phyloP scores from a whole-genome alignment of 2,113 vertebrate genomes.

The Upupa epops region DNA sequence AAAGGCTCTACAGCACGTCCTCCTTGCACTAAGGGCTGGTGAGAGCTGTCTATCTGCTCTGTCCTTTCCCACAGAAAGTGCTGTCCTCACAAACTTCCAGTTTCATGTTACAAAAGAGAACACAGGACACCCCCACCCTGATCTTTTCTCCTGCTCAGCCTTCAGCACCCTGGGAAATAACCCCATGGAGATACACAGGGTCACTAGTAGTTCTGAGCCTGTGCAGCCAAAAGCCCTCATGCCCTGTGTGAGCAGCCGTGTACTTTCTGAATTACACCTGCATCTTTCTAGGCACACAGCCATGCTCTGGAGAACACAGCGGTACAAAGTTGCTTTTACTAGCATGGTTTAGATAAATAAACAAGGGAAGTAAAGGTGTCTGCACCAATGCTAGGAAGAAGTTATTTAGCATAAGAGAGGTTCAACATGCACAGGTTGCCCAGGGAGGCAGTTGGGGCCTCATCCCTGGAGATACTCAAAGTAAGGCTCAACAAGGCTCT shows the following conservation, averaged over 20 bases:
- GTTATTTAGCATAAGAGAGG: too few relatives aligned
- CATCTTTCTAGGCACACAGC: background rate
- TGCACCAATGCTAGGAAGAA: background rate
- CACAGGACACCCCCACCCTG: background rate
- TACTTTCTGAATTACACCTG: background rate
- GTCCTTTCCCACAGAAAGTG: slow-evolving; percentile 1
- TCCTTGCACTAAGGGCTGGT: background rate
- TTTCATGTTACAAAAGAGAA: background rate
- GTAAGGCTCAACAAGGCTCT: too few relatives aligned
- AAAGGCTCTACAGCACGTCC: background rate
- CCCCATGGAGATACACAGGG: accelerated
- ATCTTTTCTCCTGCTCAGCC: background rate
- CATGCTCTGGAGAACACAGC: background rate
- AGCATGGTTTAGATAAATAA: background rate
- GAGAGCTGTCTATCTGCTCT: background rate
- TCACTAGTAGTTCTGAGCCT: background rate
- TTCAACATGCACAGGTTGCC: too few relatives aligned
- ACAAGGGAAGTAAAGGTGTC: background rate
- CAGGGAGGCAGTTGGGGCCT: too few relatives aligned
- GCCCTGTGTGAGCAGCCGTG: accelerated
- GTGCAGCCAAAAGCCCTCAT: accelerated
- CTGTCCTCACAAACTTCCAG: background rate
- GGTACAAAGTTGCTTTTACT: background rate
- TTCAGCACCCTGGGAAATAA: background rate
- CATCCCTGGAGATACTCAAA: too few relatives aligned